Evolutionary conservation across 1,140 invertebrate genomes (phyloP), one percentile per base, ranked within the genome.

Genomic region (Helicorthomorpha holstii): DNA sequence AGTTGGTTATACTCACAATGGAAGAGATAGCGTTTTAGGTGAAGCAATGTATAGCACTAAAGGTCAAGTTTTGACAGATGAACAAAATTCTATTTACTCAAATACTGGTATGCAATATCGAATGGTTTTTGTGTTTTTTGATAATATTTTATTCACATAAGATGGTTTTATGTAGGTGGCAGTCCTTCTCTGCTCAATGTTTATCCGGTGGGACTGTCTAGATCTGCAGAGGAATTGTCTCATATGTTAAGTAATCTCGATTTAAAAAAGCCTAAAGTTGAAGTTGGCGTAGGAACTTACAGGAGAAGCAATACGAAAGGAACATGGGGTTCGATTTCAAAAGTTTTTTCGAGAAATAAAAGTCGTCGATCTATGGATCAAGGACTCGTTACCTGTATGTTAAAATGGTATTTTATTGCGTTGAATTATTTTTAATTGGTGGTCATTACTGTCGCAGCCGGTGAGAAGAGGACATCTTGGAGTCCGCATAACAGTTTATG

Each of bases 271-370:
- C 60, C 51, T 38, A 12, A 12, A 12, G 19, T 19, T 41, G 38
- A 55, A 34, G 16, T 34, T 7, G 29, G 7, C 16, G 29, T 16
- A 34, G 16, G 7, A 34, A 34, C 16, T 41, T 43, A 52, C 55
- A 48, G 57, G 58, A 58, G 50, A 54, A 54, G 57, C 53, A 55
- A 56, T 48, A 50, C 57, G 55, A 58, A 64, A 44, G 63, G 65
- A 21, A 64, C 80, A 1, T 86, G 83, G 83, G 82, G 82, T 44
- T 83, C 80, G 58, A 86, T 86, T 59, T 83, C 80, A 0, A 72
- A 85, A 57, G 87, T 91, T 10, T 91, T 91, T 63, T 83, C 85
- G 0, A 70, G 86, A 7, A 53, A 56, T 21, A 83, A 82, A 49
- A 75, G 85, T 52, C 83, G 88, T 63, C 76, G 85, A 64, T 85